phyloP scores from a whole-genome alignment of 2,797 vertebrate species.

The Petrocephalus sullivani region DNA sequence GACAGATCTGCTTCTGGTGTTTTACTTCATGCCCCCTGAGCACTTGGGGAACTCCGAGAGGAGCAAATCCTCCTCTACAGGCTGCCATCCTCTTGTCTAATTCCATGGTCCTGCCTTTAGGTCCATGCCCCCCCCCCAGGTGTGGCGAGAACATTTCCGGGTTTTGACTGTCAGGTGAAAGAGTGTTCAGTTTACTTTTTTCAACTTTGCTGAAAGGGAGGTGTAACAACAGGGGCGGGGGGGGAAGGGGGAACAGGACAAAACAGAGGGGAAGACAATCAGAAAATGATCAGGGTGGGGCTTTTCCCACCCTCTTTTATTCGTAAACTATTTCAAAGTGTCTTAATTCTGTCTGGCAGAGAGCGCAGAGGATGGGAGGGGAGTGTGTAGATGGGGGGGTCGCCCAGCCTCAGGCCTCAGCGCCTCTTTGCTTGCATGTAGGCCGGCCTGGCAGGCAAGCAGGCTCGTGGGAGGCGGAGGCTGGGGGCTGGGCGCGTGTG shows the following conservation, averaged over 20 bases:
- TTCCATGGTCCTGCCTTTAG: neutral
- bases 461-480: constrained; percentile 40
- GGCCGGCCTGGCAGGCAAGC: constrained; percentile 47
- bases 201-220: neutral
- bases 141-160: neutral
- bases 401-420: constrained; percentile 23
- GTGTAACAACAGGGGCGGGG: neutral
- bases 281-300: neutral
- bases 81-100: neutral
- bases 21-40: neutral
- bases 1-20: neutral
- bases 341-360: neutral
- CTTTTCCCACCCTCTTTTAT: neutral
- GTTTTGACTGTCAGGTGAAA: neutral
- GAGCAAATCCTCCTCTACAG: neutral
- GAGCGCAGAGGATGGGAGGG: neutral
- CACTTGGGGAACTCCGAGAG: neutral
- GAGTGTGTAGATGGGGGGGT: constrained; percentile 17
- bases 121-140: neutral
- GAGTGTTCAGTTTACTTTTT: neutral
- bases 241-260: neutral
- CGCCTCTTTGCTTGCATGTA: constrained; percentile 40
- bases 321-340: neutral
- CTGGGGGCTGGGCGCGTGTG: neutral
- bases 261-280: constrained; percentile 2